A percentile compares a stretch with the other conserved stretches of the same genome.
Evolutionary conservation across 2,888 invertebrate genomes (phyloP).

Genomic region (Gymnoscelis rufifasciata): DNA sequence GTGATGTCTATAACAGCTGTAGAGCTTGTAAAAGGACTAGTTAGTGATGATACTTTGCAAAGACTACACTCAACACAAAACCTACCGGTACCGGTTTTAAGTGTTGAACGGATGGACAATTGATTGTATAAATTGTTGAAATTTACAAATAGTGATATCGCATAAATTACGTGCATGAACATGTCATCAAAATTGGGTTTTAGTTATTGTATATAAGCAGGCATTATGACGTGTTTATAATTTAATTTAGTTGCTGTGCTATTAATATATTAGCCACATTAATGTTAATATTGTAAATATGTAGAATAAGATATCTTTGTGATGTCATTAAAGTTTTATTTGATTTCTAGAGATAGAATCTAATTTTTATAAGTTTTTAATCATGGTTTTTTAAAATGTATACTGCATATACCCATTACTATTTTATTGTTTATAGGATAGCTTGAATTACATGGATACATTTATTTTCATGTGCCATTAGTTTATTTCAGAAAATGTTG

Average conservation of each 20-base stretch:
- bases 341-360: neutral
- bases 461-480: conserved; percentile 15
- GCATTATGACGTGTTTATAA: conserved; percentile 1
- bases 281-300: conserved; percentile 21
- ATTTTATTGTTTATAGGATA: conserved; percentile 7
- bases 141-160: neutral
- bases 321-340: neutral
- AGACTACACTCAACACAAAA: conserved; percentile 5
- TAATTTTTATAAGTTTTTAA: conserved; percentile 8
- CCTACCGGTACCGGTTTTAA: neutral
- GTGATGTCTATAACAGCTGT: neutral
- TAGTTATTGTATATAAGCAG: neutral
- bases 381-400: conserved; percentile 5
- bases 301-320: conserved; percentile 4
- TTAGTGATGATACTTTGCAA: neutral
- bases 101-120: neutral
- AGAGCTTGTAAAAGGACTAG: neutral
- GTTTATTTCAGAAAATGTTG: neutral
- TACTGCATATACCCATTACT: conserved; percentile 5
- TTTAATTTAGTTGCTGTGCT: conserved; percentile 4
- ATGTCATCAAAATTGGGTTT: neutral
- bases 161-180: neutral
- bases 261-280: conserved; percentile 6
- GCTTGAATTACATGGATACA: conserved; percentile 12
- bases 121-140: neutral